Conservation (phyloP, 2,888 invertebrate genomes). For the Phanerotoma sp. region DNA sequence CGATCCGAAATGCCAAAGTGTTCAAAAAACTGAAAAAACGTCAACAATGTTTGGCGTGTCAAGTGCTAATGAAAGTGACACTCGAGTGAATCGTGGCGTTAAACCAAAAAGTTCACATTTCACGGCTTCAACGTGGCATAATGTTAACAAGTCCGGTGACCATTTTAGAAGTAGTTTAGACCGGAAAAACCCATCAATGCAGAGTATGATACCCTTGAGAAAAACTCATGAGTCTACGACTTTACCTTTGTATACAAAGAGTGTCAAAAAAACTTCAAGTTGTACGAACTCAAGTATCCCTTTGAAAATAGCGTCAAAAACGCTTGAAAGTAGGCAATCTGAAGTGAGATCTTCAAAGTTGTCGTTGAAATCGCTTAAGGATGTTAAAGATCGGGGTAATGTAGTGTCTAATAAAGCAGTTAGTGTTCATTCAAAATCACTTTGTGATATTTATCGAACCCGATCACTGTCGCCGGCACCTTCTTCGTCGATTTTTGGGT, state of each 20-base stretch:
- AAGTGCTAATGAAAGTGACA: conserved; percentile 15
- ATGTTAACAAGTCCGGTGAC: conserved; percentile 19
- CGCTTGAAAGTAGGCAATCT: conserved; percentile 22
- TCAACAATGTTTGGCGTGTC: no score
- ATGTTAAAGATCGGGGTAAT: conserved; percentile 43
- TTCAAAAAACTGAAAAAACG: not conserved
- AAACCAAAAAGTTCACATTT: conserved; percentile 5
- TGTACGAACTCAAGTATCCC: conserved; percentile 34
- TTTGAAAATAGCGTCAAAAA: conserved; percentile 33
- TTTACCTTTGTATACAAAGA: conserved; percentile 46
- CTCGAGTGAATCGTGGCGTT: conserved; percentile 10
- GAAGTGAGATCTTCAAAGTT: conserved; percentile 18
- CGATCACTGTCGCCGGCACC: conserved; percentile 37
- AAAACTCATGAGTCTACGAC: conserved; percentile 38
- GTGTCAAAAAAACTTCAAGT: conserved; percentile 40
- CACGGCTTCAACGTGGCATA: conserved; percentile 12
- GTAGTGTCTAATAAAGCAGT: conserved; percentile 38
- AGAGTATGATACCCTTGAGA: conserved; percentile 13
- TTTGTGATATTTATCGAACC: conserved; percentile 38
- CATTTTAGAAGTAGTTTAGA: conserved; percentile 23
- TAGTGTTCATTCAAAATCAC: conserved; percentile 35
- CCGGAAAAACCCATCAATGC: conserved; percentile 13
- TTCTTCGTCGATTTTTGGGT: conserved; percentile 50
- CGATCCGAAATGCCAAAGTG: not conserved
- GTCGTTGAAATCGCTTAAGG: conserved; percentile 38